Percentiles rank a stretch among this genome's conserved stretches.
phyloP scores from a whole-genome alignment of 2,113 vertebrate species.

The Hassar affinis region DNA sequence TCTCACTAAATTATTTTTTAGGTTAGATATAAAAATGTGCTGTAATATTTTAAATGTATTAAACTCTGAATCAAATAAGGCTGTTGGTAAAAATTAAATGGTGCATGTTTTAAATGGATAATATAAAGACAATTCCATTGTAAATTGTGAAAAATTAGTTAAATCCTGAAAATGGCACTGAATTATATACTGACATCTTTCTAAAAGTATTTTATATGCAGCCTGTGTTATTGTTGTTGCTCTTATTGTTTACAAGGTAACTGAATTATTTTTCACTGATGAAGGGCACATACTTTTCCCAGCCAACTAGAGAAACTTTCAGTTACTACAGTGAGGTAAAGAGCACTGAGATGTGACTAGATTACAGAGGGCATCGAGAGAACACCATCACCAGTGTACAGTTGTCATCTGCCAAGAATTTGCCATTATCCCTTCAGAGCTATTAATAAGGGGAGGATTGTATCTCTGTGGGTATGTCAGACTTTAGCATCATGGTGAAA shows the following conservation, averaged over 20 bases:
- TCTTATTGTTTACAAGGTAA: conserved; percentile 22
- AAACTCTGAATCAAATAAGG: no score
- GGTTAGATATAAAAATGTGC: background rate
- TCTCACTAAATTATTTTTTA: no score
- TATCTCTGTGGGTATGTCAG: conserved; percentile 9
- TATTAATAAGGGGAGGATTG: conserved; percentile 31
- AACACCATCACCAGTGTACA: conserved; percentile 22
- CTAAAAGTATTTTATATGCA: background rate
- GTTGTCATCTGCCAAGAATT: conserved; percentile 48
- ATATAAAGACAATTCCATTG: background rate
- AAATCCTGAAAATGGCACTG: background rate
- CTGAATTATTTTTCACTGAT: background rate
- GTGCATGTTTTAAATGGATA: background rate
- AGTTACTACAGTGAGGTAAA: conserved; percentile 37
- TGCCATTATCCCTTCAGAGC: conserved; percentile 41
- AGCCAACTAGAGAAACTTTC: background rate
- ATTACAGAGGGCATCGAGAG: conserved; percentile 29
- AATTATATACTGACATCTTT: background rate
- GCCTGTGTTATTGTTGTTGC: conserved; percentile 11
- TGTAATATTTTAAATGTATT: background rate
- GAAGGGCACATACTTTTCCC: conserved; percentile 11
- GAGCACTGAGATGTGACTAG: conserved; percentile 41
- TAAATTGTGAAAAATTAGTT: background rate
- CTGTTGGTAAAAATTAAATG: no score
- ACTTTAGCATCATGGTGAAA: conserved; percentile 36